phyloP scores from a whole-genome alignment of 2,113 vertebrate species.

The Isurus oxyrinchus region DNA sequence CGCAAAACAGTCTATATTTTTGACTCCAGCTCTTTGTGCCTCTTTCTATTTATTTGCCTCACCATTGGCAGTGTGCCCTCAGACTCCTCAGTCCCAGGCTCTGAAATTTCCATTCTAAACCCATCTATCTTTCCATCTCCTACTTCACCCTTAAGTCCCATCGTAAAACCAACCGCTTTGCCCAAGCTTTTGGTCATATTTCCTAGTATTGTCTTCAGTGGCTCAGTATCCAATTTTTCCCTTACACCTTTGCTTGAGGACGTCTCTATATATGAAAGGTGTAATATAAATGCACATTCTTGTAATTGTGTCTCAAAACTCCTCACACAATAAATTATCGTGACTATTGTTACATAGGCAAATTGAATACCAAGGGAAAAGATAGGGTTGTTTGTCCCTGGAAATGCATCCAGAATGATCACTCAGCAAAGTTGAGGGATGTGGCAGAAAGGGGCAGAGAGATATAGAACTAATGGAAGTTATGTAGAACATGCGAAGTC shows the following conservation, averaged over 20 bases:
- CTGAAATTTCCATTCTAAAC: neutral
- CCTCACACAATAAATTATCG: neutral
- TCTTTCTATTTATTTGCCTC: neutral
- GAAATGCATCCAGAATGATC: neutral
- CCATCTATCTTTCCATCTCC: neutral
- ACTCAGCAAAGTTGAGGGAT: neutral
- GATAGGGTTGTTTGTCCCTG: neutral
- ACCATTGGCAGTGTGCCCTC: neutral
- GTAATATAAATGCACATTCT: neutral
- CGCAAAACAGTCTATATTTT: neutral
- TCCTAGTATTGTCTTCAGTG: neutral
- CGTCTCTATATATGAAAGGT: neutral
- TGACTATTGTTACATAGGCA: neutral
- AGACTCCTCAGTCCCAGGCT: neutral
- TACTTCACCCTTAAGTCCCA: neutral
- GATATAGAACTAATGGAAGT: neutral
- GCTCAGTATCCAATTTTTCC: neutral
- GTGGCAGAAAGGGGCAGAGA: neutral
- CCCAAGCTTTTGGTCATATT: neutral
- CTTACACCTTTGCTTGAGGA: neutral
- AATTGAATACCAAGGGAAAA: neutral
- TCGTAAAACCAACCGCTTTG: neutral
- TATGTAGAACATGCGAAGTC: neutral
- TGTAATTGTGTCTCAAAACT: neutral
- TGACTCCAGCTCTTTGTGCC: neutral